Evolutionary conservation across 2,113 vertebrate species (phyloP).

Genomic region (Mesocricetus auratus): DNA sequence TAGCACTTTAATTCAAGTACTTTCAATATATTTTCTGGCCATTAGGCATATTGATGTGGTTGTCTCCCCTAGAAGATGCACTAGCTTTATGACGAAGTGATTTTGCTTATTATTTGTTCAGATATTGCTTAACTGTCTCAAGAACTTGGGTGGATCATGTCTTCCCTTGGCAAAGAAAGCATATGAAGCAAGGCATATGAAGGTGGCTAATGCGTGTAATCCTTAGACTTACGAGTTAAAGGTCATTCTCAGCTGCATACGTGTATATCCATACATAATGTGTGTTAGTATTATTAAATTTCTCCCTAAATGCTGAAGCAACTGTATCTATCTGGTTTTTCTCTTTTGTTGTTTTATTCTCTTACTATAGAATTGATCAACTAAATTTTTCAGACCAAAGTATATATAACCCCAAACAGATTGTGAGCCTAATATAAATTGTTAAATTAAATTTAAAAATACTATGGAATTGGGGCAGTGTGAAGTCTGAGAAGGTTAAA

Average conservation of each 20-base stretch:
- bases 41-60: background rate
- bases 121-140: background rate
- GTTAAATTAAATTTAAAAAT: slow-evolving; percentile 11
- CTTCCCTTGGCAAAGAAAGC: background rate
- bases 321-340: no score
- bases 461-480: background rate
- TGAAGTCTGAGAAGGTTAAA: background rate
- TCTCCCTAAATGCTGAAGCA: background rate
- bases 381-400: background rate
- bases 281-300: background rate
- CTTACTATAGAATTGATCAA: background rate
- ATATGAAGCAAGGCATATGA: background rate
- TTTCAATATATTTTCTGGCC: slow-evolving; percentile 1
- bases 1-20: background rate
- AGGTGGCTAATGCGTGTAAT: no score
- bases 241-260: background rate
- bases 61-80: background rate
- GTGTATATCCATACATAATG: background rate
- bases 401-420: background rate
- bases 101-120: background rate
- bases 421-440: background rate
- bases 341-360: background rate
- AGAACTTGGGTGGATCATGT: background rate
- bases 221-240: no score
- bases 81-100: background rate